Evolutionary conservation across 2,113 vertebrate species (phyloP).

Genomic region (Guaruba guarouba): DNA sequence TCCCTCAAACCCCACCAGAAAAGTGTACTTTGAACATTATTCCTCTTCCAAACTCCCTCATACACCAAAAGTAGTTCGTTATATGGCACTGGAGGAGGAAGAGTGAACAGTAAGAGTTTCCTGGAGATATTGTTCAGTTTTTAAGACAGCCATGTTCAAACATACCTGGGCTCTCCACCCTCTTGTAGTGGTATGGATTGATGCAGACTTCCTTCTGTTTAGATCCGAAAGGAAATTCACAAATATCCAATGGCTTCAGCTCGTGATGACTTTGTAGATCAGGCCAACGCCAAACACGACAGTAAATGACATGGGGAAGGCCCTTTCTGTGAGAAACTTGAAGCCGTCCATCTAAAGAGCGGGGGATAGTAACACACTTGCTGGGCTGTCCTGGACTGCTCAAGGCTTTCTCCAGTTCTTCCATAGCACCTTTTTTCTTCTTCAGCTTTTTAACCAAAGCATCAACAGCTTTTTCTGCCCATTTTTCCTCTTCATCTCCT

Average conservation of each 20-base stretch:
- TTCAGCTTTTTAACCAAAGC: conserved; percentile 98
- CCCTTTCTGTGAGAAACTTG: conserved; percentile 98
- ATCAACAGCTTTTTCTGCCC: conserved; percentile 97
- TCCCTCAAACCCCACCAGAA: neutral
- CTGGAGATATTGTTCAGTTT: neutral
- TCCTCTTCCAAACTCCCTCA: neutral
- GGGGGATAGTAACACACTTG: conserved; percentile 97
- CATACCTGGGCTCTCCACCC: conserved; percentile 96
- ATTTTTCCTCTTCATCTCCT: conserved; percentile 99
- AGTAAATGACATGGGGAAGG: conserved; percentile 97
- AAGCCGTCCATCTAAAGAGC: conserved; percentile 93
- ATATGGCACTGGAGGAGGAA: neutral
- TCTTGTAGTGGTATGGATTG: conserved; percentile 99
- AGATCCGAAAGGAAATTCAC: conserved; percentile 98
- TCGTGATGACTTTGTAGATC: conserved; percentile 98
- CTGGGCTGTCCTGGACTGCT: conserved; percentile 97
- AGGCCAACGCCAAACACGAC: conserved; percentile 98
- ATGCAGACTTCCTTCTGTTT: conserved; percentile 99
- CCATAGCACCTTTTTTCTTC: conserved; percentile 99
- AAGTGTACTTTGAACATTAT: neutral
- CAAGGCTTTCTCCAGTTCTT: conserved; percentile 96
- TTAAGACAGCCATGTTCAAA: neutral
- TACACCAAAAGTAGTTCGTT: neutral
- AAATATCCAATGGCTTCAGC: conserved; percentile 96
- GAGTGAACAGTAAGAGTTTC: neutral